Evolutionary conservation across 2,113 vertebrate species (phyloP), one percentile per base, ranked within the genome.

Genomic region (Antechinus flavipes): DNA sequence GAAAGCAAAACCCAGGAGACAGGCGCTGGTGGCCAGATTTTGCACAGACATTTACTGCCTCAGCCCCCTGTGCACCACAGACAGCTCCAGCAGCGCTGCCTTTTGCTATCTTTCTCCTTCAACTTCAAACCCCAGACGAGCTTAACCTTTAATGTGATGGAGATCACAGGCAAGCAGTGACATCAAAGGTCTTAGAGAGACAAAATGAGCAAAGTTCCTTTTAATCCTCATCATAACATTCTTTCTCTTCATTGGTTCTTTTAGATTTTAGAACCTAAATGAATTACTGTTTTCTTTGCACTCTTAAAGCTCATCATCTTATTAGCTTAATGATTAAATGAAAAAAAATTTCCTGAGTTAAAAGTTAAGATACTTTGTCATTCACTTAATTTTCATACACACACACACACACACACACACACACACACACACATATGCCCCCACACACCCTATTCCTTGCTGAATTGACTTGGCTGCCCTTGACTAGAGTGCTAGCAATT

Each of bases 61-160:
- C 90, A 93, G 58, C 54, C 46, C 50, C 42, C 46, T 89, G 93
- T 0, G 9, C 84, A 90, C 92, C 92, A 96, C 52, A 93, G 91
- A 96, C 91, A 93, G 54, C 92, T 92, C 90, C n/a, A 56, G 76
- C 89, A 94, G 50, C 1, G 93, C 92, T 95, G 56, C 89, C 91
- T 93, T 93, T 53, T 84, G 49, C 61, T 50, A 35, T 94, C 55
- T 92, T 96, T 93, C 50, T 50, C 14, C 68, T 84, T 23, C 93
- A 95, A 94, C 49, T 94, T 97, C 24, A 55, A 49, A 90, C 54
- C 94, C 93, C n/a, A 94, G 54, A 55, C 11, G 91, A 95, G 23
- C 89, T 95, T 95, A 96, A 91, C 68, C 68, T 91, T 50, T 96
- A 95, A 42, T 97, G 95, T 91, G 94, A 95, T 95, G 96, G 52